These are phyloP conservation scores for Muntiacus muntjak DNA, from an alignment of 2,113 vertebrate genomes.

Conservation along the genomic window DNA sequence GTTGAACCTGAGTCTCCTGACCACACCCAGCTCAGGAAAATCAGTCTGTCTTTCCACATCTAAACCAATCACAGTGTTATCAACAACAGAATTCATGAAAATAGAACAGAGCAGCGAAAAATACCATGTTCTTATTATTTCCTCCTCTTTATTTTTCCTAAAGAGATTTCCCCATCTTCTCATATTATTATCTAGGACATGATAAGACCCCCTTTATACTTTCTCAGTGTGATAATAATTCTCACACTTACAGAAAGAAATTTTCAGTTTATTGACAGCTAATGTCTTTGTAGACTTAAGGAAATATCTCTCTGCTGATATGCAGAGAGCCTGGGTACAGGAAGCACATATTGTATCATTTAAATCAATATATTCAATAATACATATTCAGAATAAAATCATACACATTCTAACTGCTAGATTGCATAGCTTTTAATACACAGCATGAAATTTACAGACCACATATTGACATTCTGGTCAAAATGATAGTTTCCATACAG, in stretches of 20 bases:
- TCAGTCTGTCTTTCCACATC: neutral
- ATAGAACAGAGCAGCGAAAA: neutral
- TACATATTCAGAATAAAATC: neutral
- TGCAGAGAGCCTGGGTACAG: neutral
- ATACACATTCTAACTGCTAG: neutral
- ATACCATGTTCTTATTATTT: neutral
- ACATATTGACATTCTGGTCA: neutral
- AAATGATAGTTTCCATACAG: neutral
- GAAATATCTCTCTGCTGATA: neutral
- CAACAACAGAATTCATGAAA: neutral
- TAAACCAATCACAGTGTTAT: neutral
- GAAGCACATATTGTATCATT: slow-evolving; percentile 1
- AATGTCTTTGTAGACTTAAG: neutral
- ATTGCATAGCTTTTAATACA: slow-evolving; percentile 36
- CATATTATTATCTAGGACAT: neutral
- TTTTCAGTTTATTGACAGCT: neutral
- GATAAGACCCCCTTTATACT: neutral
- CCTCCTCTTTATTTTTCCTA: neutral
- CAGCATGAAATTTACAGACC: neutral
- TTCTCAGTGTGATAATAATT: neutral
- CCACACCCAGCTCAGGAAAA: neutral
- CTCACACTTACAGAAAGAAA: neutral
- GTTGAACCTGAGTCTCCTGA: neutral
- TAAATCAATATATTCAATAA: slow-evolving; percentile 52
- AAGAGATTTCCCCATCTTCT: neutral